phyloP scores from a whole-genome alignment of 2,888 invertebrate genomes.

The Sisyra terminalis region DNA sequence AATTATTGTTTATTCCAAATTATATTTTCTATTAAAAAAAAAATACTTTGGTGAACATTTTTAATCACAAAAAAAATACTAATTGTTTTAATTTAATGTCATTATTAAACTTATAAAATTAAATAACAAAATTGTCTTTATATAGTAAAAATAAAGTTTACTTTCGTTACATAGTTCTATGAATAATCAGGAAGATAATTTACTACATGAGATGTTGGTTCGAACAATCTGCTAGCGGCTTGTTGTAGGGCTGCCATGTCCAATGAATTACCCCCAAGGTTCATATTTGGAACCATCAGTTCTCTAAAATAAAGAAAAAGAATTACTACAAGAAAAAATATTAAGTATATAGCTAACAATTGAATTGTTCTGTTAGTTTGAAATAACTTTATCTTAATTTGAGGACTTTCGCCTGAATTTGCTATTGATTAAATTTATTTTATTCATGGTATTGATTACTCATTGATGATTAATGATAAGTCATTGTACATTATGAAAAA shows the following conservation, averaged over 20 bases:
- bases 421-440: no score
- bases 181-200: conserved; percentile 7
- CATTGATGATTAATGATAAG: no score
- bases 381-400: no score
- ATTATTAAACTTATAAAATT: background rate
- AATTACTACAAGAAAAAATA: no score
- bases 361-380: no score
- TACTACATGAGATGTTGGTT: conserved; percentile 16
- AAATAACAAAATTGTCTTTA: no score
- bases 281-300: conserved; percentile 23
- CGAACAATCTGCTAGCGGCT: conserved; percentile 26
- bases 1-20: background rate
- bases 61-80: background rate
- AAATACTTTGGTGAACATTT: background rate
- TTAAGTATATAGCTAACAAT: no score
- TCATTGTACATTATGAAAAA: no score
- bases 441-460: no score
- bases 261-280: conserved; percentile 20
- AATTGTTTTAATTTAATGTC: background rate
- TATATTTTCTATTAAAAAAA: background rate
- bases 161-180: background rate
- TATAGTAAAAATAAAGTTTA: no score
- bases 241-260: conserved; percentile 27
- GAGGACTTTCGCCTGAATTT: no score
- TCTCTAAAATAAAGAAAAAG: conserved; percentile 20